Conservation (phyloP, 2,797 vertebrate genomes). For the Rhodeus uyekii region DNA sequence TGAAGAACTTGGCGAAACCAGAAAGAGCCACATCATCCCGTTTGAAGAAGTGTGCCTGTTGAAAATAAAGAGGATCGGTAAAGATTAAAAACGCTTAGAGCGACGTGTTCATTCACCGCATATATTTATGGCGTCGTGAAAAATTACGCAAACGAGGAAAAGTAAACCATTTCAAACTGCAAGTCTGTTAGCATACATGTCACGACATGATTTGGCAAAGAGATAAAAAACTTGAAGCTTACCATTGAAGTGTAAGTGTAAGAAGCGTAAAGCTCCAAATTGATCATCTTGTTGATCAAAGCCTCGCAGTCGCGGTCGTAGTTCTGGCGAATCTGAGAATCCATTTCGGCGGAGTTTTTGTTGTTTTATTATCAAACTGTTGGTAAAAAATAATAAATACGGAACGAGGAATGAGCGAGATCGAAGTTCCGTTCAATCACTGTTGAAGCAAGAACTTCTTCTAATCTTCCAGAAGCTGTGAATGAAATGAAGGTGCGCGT, state of each 20-base stretch:
- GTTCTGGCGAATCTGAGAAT: constrained; percentile 76
- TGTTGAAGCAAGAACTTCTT: constrained; percentile 80
- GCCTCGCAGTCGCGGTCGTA: constrained; percentile 83
- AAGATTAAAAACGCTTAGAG: constrained; percentile 8
- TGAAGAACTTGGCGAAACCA: constrained; percentile 79
- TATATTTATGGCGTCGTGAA: not conserved
- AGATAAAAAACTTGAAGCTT: constrained; percentile 23
- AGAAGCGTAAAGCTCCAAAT: constrained; percentile 80
- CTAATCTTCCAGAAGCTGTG: not conserved
- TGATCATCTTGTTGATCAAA: constrained; percentile 83
- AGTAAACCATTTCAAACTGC: not conserved
- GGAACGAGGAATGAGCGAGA: not conserved
- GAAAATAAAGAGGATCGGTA: not conserved
- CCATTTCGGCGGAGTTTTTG: constrained; percentile 72
- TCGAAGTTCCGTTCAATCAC: constrained; percentile 79
- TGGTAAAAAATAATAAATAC: constrained; percentile 27
- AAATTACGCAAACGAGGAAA: not conserved
- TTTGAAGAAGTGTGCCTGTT: constrained; percentile 76
- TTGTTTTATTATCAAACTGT: constrained; percentile 62
- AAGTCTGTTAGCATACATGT: not conserved
- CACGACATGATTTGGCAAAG: too few relatives aligned
- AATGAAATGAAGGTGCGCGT: fast-evolving
- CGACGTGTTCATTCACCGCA: not conserved
- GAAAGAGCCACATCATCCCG: constrained; percentile 79
- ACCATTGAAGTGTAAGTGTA: constrained; percentile 87